phyloP scores from a whole-genome alignment of 2,113 vertebrate species.

The Cololabis saira region DNA sequence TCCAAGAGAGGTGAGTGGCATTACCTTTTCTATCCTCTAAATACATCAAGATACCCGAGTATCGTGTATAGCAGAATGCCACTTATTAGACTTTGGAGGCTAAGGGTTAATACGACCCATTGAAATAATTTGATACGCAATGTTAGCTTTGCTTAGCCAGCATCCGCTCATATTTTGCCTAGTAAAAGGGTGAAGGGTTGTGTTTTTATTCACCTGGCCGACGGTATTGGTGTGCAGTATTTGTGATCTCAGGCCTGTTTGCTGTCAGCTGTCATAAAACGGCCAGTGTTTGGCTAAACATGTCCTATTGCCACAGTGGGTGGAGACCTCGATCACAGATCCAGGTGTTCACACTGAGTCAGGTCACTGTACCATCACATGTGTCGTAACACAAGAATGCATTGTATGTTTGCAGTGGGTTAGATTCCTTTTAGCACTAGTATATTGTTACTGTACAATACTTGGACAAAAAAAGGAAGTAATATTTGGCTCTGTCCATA shows the following conservation, averaged over 20 bases:
- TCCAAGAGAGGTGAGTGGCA: slow-evolving; percentile 33
- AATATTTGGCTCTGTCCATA: no score
- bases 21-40: neutral
- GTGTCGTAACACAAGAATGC: no score
- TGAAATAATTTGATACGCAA: neutral
- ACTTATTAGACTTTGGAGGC: neutral
- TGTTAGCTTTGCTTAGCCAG: slow-evolving; percentile 10
- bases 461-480: no score
- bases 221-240: neutral
- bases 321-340: neutral
- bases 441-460: no score
- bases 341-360: neutral
- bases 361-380: no score
- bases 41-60: no score
- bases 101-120: slow-evolving; percentile 4
- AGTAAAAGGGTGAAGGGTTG: no score
- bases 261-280: slow-evolving; percentile 23
- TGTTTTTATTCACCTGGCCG: no score
- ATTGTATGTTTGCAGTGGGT: no score
- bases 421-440: no score
- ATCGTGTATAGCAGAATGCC: neutral
- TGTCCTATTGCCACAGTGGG: neutral
- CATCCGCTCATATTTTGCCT: no score
- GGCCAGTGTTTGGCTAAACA: neutral
- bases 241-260: neutral